A percentile compares a stretch with the other conserved stretches of the same genome.
Conservation (phyloP, 1,140 invertebrate species). For the Neoseiulus cucumeris region DNA sequence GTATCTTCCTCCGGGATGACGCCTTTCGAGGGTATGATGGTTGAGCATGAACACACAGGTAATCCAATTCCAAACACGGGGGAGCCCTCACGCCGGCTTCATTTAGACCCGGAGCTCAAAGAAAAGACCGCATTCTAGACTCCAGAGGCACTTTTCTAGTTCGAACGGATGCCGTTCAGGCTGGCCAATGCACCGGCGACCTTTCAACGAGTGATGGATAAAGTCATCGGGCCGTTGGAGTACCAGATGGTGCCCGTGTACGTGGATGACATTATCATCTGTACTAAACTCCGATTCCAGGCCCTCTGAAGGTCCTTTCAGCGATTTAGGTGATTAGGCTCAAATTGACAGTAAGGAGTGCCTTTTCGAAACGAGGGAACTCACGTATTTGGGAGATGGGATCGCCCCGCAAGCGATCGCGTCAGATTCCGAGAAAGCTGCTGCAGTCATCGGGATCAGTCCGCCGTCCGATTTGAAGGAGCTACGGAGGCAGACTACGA, state of each 20-base stretch:
- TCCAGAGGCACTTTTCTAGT: slow-evolving; percentile 26
- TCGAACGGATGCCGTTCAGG: slow-evolving; percentile 28
- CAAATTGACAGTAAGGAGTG: slow-evolving; percentile 17
- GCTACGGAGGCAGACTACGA: no score
- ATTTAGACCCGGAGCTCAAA: slow-evolving; percentile 23
- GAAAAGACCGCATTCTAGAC: slow-evolving; percentile 31
- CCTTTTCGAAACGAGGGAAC: slow-evolving; percentile 11
- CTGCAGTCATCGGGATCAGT: slow-evolving; percentile 12
- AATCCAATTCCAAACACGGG: no score
- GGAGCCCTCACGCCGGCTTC: no score
- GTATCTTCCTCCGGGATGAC: no score
- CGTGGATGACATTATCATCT: slow-evolving; percentile 22
- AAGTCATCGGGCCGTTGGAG: slow-evolving; percentile 21
- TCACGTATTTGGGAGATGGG: slow-evolving; percentile 18
- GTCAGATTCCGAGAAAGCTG: slow-evolving; percentile 16
- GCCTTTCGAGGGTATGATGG: no score
- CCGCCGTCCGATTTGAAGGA: slow-evolving; percentile 13
- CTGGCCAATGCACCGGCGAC: slow-evolving; percentile 26
- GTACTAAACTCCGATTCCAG: slow-evolving; percentile 10
- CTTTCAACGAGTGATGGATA: slow-evolving; percentile 28
- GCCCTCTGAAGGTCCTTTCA: slow-evolving; percentile 10
- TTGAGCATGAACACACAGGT: no score
- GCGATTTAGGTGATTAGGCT: background rate
- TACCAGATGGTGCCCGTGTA: slow-evolving; percentile 18
- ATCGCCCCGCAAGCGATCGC: slow-evolving; percentile 15